Evolutionary conservation across 2,797 vertebrate genomes (phyloP), one percentile per base, ranked within the genome.

Genomic region (Taeniopygia guttata): DNA sequence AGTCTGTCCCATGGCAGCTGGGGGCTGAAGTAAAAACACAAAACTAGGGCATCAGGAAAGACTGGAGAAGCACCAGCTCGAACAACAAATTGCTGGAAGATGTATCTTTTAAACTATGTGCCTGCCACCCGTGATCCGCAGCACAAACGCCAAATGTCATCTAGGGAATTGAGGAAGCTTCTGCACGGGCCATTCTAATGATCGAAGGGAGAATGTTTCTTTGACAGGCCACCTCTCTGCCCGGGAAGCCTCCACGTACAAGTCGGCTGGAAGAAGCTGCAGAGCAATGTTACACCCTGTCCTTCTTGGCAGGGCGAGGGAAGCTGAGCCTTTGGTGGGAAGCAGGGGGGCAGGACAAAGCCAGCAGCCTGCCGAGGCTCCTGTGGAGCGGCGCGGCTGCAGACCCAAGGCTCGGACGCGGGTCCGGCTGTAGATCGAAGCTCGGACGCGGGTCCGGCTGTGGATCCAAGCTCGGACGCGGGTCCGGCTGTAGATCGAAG

Each of bases 11-110:
- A 25, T 6, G 49, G 21, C 38, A 64, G 7, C 40, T 58, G 15
- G 12, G 23, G 18, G 2, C 25, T 52, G 45, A 34, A 38, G 45
- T 21, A 68, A 54, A 88, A 68, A 3, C 27, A 51, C 0, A 3
- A 17, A 54, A 49, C 19, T 62, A 0, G 5, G 34, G 34, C 32
- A 42, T 43, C 5, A 10, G n/a, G 43, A 64, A 60, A 55, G 51
- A 42, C 4, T 1, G 38, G 10, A 51, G 21, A 74, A 70, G 13
- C 17, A 62, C 11, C 49, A 49, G n/a, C 9, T 40, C 0, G 0
- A 34, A 32, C 38, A 56, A 59, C 15, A 42, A 17, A n/a, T 30
- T 23, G 51, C 12, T 56, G 46, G 25, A 76, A 59, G 51, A 51
- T 5, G 2, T 8, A 6, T 68, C 13, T 66, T 46, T 49, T 13